Evolutionary conservation across 2,797 vertebrate genomes (phyloP).

Genomic region (Sandelia bainsii): DNA sequence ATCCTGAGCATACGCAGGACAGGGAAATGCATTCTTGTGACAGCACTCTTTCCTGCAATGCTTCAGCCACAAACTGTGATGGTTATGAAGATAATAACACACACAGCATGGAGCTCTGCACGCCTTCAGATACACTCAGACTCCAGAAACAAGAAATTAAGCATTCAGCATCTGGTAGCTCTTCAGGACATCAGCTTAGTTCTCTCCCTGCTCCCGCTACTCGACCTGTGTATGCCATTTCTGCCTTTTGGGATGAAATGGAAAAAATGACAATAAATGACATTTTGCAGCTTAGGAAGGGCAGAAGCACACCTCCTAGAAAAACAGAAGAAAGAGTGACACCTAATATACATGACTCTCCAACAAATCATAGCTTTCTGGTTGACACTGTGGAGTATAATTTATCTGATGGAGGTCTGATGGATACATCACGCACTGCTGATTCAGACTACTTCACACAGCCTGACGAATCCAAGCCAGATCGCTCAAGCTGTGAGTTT

Average conservation of each 20-base stretch:
- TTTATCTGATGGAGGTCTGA: slow-evolving; percentile 40
- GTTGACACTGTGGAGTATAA: slow-evolving; percentile 35
- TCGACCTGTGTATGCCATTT: slow-evolving; percentile 81
- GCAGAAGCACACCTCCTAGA: slow-evolving; percentile 29
- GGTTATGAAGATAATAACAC: slow-evolving; percentile 28
- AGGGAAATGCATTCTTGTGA: slow-evolving; percentile 1
- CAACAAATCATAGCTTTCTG: slow-evolving; percentile 8
- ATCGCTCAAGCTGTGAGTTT: slow-evolving; percentile 80
- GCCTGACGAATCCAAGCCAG: slow-evolving; percentile 80
- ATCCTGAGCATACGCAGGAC: background rate
- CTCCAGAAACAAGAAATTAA: background rate
- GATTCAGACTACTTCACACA: slow-evolving; percentile 86
- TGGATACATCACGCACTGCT: slow-evolving; percentile 69
- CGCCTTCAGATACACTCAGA: slow-evolving; percentile 19
- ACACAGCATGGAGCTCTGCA: slow-evolving; percentile 7
- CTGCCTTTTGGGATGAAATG: slow-evolving; percentile 87
- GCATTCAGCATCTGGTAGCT: slow-evolving; percentile 37
- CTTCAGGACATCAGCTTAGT: slow-evolving; percentile 16
- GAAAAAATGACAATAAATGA: slow-evolving; percentile 87
- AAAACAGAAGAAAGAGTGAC: slow-evolving; percentile 27
- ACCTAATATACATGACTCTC: background rate
- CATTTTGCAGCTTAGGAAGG: slow-evolving; percentile 80
- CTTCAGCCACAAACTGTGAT: slow-evolving; percentile 24
- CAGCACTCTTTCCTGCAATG: background rate
- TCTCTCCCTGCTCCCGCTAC: slow-evolving; percentile 34